Conservation (phyloP, 2,113 vertebrate genomes). For the Manacus vitellinus region DNA sequence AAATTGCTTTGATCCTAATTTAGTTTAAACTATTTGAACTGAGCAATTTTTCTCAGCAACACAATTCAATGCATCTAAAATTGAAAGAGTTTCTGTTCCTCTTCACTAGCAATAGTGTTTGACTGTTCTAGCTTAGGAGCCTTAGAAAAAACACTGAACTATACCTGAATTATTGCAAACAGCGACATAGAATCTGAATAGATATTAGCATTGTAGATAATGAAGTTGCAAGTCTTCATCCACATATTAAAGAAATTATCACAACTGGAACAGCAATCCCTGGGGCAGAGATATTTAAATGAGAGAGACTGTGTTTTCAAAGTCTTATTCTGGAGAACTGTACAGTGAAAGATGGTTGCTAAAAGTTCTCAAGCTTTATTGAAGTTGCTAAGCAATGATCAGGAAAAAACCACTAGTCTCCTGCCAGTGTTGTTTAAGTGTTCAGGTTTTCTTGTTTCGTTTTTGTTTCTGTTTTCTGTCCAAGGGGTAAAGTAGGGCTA, state of each 20-base stretch:
- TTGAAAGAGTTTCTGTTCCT: background rate
- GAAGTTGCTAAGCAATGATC: background rate
- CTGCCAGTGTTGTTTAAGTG: background rate
- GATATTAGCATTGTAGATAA: background rate
- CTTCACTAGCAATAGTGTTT: background rate
- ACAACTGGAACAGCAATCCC: background rate
- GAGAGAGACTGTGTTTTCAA: background rate
- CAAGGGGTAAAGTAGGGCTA: background rate
- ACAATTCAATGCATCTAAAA: background rate
- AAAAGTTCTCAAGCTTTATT: background rate
- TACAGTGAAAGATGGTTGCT: background rate
- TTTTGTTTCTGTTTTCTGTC: background rate
- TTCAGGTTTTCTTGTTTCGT: accelerated
- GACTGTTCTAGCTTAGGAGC: background rate
- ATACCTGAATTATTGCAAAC: background rate
- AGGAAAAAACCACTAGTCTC: background rate
- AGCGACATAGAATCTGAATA: background rate
- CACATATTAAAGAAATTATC: background rate
- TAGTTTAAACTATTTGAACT: background rate
- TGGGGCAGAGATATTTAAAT: background rate
- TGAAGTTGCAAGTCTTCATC: background rate
- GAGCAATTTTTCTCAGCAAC: background rate
- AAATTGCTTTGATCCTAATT: background rate
- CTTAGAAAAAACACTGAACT: background rate
- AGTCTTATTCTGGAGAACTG: background rate